Conservation (phyloP, 2,797 vertebrate species). For the Artibeus lituratus region DNA sequence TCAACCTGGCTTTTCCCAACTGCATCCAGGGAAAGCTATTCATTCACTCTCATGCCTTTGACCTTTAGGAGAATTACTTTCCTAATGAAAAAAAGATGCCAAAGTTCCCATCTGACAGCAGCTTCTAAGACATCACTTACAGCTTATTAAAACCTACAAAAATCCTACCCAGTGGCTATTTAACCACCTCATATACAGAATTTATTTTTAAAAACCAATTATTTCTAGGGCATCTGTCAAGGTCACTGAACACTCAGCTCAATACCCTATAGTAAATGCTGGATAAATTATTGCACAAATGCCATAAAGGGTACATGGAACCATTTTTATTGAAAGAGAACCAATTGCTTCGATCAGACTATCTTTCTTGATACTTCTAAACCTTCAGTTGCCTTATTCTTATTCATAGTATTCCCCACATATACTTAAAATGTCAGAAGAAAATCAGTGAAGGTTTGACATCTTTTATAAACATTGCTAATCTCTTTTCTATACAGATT, state of each 20-base stretch:
- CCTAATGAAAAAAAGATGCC: background rate
- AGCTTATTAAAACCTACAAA: background rate
- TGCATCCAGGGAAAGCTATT: background rate
- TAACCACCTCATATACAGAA: background rate
- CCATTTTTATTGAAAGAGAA: background rate
- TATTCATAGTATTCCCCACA: background rate
- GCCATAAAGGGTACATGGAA: background rate
- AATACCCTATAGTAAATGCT: background rate
- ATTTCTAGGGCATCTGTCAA: background rate
- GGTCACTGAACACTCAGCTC: background rate
- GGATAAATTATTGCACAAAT: constrained; percentile 20
- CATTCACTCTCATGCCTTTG: background rate
- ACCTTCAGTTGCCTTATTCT: background rate
- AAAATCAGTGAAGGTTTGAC: background rate
- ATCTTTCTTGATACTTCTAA: background rate
- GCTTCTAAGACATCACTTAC: background rate
- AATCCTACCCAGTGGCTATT: background rate
- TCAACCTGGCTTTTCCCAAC: background rate
- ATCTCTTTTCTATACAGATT: background rate
- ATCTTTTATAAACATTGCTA: background rate
- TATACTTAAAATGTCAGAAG: background rate
- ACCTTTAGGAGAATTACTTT: background rate
- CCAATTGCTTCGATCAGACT: background rate
- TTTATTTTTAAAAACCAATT: background rate
- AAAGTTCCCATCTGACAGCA: background rate